A percentile compares a stretch with the other conserved stretches of the same genome.
Conservation (phyloP, 2,888 invertebrate genomes). For the Ischnus inquisitorius region DNA sequence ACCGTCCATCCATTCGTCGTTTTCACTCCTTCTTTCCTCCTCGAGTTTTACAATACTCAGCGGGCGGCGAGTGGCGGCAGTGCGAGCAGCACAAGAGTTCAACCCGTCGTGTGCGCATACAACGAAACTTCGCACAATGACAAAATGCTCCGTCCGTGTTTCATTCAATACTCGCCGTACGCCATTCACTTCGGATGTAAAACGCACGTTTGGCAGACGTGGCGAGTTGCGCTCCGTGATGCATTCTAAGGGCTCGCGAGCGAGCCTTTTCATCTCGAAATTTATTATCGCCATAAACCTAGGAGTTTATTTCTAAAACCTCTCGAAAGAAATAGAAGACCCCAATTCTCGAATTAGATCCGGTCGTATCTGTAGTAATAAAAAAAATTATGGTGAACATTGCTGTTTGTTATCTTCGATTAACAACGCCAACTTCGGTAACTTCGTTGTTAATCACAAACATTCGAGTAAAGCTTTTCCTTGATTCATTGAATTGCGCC, state of each 20-base stretch:
- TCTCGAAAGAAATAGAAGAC: neutral
- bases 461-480: too few species aligned
- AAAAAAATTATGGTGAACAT: neutral
- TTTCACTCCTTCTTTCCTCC: constrained; percentile 43
- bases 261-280: constrained; percentile 1
- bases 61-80: constrained; percentile 26
- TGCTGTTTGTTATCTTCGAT: neutral
- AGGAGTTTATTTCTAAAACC: neutral
- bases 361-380: neutral
- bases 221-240: constrained; percentile 10
- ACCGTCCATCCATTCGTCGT: constrained; percentile 52
- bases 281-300: too few species aligned
- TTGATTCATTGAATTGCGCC: neutral
- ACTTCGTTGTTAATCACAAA: too few species aligned
- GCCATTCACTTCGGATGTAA: constrained; percentile 69
- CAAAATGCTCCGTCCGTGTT: constrained; percentile 68
- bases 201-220: constrained; percentile 45
- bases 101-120: constrained; percentile 20
- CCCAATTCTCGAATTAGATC: neutral
- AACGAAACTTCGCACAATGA: constrained; percentile 41
- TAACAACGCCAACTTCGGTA: too few species aligned
- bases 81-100: constrained; percentile 17
- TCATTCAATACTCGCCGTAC: constrained; percentile 69
- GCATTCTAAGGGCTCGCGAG: neutral
- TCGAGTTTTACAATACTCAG: constrained; percentile 36